Conservation (phyloP, 2,797 vertebrate genomes). For the Sorex maritimensis region DNA sequence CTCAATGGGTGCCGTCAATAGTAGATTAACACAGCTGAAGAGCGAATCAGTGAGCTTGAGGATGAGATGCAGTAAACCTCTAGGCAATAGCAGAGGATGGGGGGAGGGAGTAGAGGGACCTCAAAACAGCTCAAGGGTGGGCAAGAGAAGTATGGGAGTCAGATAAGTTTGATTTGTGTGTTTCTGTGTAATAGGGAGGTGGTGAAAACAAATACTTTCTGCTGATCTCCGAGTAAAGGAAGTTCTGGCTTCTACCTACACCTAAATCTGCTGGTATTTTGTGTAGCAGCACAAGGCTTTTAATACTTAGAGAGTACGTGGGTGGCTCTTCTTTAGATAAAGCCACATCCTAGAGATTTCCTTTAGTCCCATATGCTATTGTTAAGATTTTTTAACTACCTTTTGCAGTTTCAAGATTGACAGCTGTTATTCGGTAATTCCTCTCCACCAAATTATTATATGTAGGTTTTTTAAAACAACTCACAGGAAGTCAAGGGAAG, state of each 20-base stretch:
- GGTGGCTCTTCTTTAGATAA: conserved; percentile 85
- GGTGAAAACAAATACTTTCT: conserved; percentile 8
- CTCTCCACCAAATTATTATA: conserved; percentile 67
- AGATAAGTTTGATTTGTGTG: neutral
- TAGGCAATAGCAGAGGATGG: too few species aligned
- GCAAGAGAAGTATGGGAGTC: too few species aligned
- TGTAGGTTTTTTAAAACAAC: conserved; percentile 81
- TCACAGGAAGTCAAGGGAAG: conserved; percentile 75
- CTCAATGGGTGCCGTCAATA: too few species aligned
- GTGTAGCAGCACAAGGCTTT: conserved; percentile 68
- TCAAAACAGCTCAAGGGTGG: too few species aligned
- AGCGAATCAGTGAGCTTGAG: too few species aligned
- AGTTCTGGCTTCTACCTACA: neutral
- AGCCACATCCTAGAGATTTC: conserved; percentile 84
- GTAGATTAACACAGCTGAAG: too few species aligned
- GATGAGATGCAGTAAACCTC: too few species aligned
- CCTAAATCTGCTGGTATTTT: neutral
- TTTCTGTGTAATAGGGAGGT: neutral
- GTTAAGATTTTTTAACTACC: conserved; percentile 84
- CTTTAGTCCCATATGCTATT: conserved; percentile 87
- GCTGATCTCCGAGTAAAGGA: neutral
- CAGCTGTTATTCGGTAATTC: conserved; percentile 83
- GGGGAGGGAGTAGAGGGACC: too few species aligned
- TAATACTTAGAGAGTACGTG: conserved; percentile 75
- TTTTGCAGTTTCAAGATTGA: conserved; percentile 88